These are phyloP conservation scores for Tenthredo amoena DNA, from an alignment of 2,888 invertebrate species.

Conservation along the genomic window DNA sequence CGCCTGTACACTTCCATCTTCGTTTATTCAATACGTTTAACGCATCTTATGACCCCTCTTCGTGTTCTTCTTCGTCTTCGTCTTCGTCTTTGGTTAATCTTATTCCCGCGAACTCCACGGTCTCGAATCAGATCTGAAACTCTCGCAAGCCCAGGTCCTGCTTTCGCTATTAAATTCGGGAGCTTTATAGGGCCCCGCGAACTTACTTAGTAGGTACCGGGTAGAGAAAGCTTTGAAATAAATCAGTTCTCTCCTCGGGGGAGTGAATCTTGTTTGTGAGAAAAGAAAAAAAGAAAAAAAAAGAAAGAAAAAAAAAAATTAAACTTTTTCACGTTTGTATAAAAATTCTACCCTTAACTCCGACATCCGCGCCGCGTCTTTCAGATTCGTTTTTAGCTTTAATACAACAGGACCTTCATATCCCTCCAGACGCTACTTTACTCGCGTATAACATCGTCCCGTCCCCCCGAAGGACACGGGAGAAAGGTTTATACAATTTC, in stretches of 20 bases:
- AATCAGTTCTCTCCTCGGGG: not conserved
- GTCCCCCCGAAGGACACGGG: not conserved
- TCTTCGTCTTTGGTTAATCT: not conserved
- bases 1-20: conserved; percentile 59
- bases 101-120: conserved; percentile 1
- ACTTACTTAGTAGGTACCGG: not conserved
- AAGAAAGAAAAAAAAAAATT: not conserved
- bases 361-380: not conserved
- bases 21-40: conserved; percentile 58
- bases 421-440: conserved; percentile 10
- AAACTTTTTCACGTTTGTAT: conserved; percentile 14
- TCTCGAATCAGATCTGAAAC: conserved; percentile 9
- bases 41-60: conserved; percentile 54
- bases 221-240: not conserved
- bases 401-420: conserved; percentile 20
- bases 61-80: conserved; percentile 30
- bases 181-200: not conserved
- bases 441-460: not conserved
- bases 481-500: not conserved
- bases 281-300: too few relatives aligned
- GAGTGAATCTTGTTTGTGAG: not conserved
- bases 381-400: conserved; percentile 24
- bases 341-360: not conserved
- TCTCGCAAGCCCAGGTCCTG: conserved; percentile 32
- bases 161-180: conserved; percentile 15